Base-by-base conservation (phyloP, 2,888 invertebrate species). In the Oxystoma pomonae region DNA sequence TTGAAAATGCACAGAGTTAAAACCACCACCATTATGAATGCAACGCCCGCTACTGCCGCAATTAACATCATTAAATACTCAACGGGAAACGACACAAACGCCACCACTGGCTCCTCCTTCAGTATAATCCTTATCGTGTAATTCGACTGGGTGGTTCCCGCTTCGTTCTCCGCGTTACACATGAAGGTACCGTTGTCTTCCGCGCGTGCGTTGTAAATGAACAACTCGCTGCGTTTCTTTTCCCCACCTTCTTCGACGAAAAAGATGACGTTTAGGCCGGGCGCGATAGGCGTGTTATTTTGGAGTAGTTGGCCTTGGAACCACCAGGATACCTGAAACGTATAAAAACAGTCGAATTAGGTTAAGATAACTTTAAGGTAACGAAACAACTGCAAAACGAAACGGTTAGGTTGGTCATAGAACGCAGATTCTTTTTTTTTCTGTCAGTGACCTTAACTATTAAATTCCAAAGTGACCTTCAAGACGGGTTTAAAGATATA, bases 171-270 rank as follows among this genome's bases (percentile, higher is more conserved):
- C 0, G 94, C 94, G 16, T 90, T 84, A 78, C 95, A 96, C 1
- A 90, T 86, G 76, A 92, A 94, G 7, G 90, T 91, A 2, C 94
- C 94, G 74, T 94, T 93, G 75, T 94, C 92, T 68, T 90, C 90
- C 51, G 84, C 85, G 35, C 87, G 88, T 19, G 90, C 87, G 76
- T 91, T 90, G 74, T 88, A 88, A 72, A 93, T 90, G 74, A 90
- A 88, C 63, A 93, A 83, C 79, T 92, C 91, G 74, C 91, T 91
- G 69, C 86, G 86, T 79, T 90, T 90, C 74, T 90, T 89, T 69
- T 87, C 87, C 1, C 83, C 59, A n/a, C 88, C 88, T 72, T 88
- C 90, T 73, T 90, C 89, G 12, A 89, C 84, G 72, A 85, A 90
- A 80, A 88, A 90, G 72, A 88, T 83, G 74, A 90, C 83, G 73